Conservation (phyloP, 2,113 vertebrate species). For the Dromaius novaehollandiae region DNA sequence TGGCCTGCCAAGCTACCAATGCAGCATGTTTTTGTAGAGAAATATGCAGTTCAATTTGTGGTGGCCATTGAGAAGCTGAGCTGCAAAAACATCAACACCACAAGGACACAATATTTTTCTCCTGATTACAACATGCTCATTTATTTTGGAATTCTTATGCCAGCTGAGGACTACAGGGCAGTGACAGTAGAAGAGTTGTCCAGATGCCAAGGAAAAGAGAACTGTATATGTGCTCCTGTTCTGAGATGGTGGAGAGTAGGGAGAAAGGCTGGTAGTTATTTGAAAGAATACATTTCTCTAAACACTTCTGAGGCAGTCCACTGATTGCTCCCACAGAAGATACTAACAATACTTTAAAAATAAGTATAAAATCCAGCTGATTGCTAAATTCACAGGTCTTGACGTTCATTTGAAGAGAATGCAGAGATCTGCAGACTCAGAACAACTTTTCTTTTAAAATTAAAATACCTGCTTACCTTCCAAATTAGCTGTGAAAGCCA, state of each 20-base stretch:
- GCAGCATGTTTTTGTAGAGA: conserved; percentile 74
- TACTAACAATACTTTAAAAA: background rate
- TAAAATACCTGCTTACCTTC: background rate
- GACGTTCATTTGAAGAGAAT: background rate
- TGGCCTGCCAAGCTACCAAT: conserved; percentile 60
- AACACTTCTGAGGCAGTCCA: background rate
- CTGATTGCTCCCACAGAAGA: background rate
- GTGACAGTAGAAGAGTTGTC: conserved; percentile 80
- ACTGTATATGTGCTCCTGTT: conserved; percentile 72
- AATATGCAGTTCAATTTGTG: conserved; percentile 71
- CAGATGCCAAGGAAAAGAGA: conserved; percentile 80
- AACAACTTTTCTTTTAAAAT: conserved; percentile 2
- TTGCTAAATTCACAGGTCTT: background rate
- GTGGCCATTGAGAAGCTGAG: conserved; percentile 70
- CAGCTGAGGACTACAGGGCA: conserved; percentile 76
- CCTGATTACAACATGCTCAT: conserved; percentile 80
- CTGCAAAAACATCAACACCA: conserved; percentile 79
- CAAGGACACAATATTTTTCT: conserved; percentile 82
- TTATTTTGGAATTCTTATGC: conserved; percentile 82
- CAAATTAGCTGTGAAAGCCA: background rate
- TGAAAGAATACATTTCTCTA: conserved; percentile 60
- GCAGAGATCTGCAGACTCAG: background rate
- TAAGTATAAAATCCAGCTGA: background rate
- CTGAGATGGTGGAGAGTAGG: conserved; percentile 70
- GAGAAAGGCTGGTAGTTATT: conserved; percentile 34